Evolutionary conservation across 64 coral and sea anemone genomes (phyloP).

Genomic region (Montipora foliosa): DNA sequence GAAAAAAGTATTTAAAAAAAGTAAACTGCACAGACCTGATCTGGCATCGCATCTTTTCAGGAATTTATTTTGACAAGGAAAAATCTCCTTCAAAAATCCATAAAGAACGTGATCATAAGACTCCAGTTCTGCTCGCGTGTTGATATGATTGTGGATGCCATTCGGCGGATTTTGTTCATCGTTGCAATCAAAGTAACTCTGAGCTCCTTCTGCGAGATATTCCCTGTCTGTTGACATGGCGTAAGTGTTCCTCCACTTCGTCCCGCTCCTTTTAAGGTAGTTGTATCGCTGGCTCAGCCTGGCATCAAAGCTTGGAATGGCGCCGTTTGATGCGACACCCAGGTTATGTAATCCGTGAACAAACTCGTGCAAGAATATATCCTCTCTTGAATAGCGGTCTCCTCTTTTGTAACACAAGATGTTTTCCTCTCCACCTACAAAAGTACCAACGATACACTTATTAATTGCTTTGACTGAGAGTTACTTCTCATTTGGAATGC

Average conservation of each 20-base stretch:
- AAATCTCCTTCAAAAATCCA: constrained; percentile 85
- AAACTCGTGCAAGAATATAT: constrained; percentile 98
- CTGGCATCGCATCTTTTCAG: constrained; percentile 80
- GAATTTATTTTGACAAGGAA: constrained; percentile 88
- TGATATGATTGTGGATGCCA: constrained; percentile 93
- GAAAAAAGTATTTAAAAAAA: neutral
- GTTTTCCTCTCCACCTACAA: constrained; percentile 93
- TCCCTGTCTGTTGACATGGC: constrained; percentile 92
- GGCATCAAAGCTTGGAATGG: constrained; percentile 79
- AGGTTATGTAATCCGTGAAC: constrained; percentile 88
- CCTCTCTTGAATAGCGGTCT: constrained; percentile 90
- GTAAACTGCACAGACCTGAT: constrained; percentile 38
- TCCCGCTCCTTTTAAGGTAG: constrained; percentile 49
- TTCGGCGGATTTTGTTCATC: constrained; percentile 73
- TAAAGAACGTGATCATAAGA: constrained; percentile 81
- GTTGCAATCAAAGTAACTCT: constrained; percentile 92
- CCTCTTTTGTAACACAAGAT: constrained; percentile 67
- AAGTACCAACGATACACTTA: neutral
- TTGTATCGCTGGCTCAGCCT: constrained; percentile 78
- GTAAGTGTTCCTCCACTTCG: constrained; percentile 78
- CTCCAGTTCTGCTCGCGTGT: constrained; percentile 76
- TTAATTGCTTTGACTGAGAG: too few relatives aligned
- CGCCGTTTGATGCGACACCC: constrained; percentile 61
- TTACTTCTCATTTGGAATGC: neutral
- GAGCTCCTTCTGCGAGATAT: constrained; percentile 93